phyloP scores from a whole-genome alignment of 1,140 invertebrate genomes.

The Drosophila parabipectinata region DNA sequence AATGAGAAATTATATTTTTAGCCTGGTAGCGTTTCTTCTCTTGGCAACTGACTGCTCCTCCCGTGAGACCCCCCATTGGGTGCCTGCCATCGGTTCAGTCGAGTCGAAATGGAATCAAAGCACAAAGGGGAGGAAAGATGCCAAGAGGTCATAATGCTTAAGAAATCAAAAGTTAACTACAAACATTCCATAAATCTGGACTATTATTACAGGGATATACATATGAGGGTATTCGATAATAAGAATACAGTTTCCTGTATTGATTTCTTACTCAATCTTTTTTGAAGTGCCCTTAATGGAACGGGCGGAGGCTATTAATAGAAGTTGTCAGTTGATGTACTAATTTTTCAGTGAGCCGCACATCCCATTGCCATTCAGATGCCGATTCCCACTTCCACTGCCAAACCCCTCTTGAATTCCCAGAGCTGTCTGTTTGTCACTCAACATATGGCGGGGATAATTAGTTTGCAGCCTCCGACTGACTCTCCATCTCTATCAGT shows the following conservation, averaged over 20 bases:
- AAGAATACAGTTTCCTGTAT: not conserved
- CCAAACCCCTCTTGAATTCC: slow-evolving; percentile 28
- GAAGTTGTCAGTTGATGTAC: slow-evolving; percentile 41
- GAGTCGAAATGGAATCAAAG: slow-evolving; percentile 34
- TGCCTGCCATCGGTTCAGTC: not conserved
- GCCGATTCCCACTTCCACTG: slow-evolving; percentile 17
- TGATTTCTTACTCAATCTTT: not conserved
- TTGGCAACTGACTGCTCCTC: not conserved
- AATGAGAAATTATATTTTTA: slow-evolving; percentile 69
- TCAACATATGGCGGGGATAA: slow-evolving; percentile 51
- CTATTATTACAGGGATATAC: not conserved
- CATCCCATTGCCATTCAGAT: slow-evolving; percentile 41
- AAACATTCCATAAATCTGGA: slow-evolving; percentile 37
- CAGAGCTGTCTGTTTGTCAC: slow-evolving; percentile 46
- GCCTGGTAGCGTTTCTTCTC: slow-evolving; percentile 21
- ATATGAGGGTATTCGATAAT: slow-evolving; percentile 1
- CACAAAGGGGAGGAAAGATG: slow-evolving; percentile 17
- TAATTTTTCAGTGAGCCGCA: slow-evolving; percentile 61
- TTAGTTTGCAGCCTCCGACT: slow-evolving; percentile 20
- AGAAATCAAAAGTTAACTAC: slow-evolving; percentile 35
- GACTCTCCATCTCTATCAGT: slow-evolving; percentile 9
- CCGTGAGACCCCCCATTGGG: not conserved
- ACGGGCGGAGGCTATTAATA: slow-evolving; percentile 43
- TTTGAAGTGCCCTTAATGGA: slow-evolving; percentile 8
- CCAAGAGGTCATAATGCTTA: slow-evolving; percentile 8